Evolutionary conservation across 2,113 vertebrate species (phyloP), one percentile per base, ranked within the genome.

Genomic region (Proteles cristata): DNA sequence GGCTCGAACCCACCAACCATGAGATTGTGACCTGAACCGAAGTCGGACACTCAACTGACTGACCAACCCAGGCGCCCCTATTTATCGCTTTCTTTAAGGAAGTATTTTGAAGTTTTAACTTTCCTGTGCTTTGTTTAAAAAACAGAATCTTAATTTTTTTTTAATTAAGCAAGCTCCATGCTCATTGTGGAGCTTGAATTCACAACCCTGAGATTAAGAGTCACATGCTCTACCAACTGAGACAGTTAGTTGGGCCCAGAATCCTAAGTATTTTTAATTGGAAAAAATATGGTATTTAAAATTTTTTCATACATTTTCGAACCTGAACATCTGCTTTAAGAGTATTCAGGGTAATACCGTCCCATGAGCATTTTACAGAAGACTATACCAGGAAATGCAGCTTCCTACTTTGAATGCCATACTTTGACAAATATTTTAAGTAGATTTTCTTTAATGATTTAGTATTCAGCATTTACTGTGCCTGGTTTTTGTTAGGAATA

Each of bases 61-160:
- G 39, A 39, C 39, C 39, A 3, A 39, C 39, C 39, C 3, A 39
- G 39, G 39, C 39, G 39, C 39, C 39, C 39, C 39, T 39, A 39
- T 39, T 39, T 39, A 39, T 39, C 39, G 3, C 39, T 39, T 39
- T 39, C 58, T 93, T 90, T 79, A 79, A 96, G 53, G 43, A 66
- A n/a, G 12, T 61, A 76, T 82, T 94, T 96, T 87, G 21, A 94
- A 82, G 35, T 90, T 90, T 82, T 53, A 85, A 71, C 45, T 85
- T 94, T 48, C 28, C 45, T 87, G 55, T 86, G 11, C 4, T 89
- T 83, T 88, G 31, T 48, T 92, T 80, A 50, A 39, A 89, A 82
- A 88, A 43, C 25, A 63, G 35, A 87, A 74, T 82, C 21, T 26
- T 39, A 39, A 39, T 39, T 73, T 43, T 73, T 73, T 73, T 73